Evolutionary conservation across 2,113 vertebrate genomes (phyloP), one percentile per base, ranked within the genome.

Genomic region (Artemisiospiza belli): DNA sequence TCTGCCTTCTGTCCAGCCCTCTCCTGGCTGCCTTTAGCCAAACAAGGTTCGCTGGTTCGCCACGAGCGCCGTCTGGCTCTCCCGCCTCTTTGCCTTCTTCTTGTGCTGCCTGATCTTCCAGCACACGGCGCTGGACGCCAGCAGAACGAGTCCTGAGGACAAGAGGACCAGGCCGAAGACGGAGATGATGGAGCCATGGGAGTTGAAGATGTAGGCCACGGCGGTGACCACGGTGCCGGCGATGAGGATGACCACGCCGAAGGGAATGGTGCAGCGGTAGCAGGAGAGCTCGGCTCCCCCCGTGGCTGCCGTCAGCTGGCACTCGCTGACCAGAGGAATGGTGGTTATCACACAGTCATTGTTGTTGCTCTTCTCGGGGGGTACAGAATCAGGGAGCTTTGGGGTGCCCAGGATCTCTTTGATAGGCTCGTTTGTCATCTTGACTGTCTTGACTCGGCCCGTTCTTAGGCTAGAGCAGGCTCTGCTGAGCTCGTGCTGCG

Each of bases 121-220:
- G 98, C 99, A 99, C 77, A 98, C 63, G 1, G 97, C 98, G 2
- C 99, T 99, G 91, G 98, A 98, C 8, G 97, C 98, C 46, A 99
- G 80, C 83, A 99, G 97, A 70, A 98, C 95, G 16, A 99, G 97
- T 91, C 99, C 99, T 1, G 95, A 97, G 7, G 98, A 98, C 44
- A 99, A 97, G 51, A 99, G 97, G 77, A 99, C 98, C 96, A 99
- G 97, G 55, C 99, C 99, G 3, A 99, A 97, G 64, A 99, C 98
- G 0, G 99, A 99, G 98, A 99, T 99, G 97, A 99, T 99, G 46
- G 99, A 99, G 19, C 99, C 99, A 4, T 99, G 99, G 5, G 99
- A 99, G 90, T 99, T 99, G 98, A 99, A 99, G 98, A 98, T 99
- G 97, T 99, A 99, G 0, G 99, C 99, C 84, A 99, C 99, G 0